Evolutionary conservation across 1,140 invertebrate genomes (phyloP), one percentile per base, ranked within the genome.

Genomic region (Drosophila lacertosa): DNA sequence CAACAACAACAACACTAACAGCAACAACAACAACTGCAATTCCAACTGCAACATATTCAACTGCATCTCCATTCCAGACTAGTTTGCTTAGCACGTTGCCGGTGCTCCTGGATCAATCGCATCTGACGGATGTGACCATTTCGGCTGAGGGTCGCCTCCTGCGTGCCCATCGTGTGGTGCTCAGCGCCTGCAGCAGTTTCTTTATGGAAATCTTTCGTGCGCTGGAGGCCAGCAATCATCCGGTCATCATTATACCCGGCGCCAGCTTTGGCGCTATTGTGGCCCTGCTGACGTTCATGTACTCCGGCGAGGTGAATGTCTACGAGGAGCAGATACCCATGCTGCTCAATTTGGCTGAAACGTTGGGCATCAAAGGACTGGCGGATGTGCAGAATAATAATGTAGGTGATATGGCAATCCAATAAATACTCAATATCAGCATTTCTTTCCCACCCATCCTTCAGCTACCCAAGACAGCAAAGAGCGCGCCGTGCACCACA

Each of bases 111-210:
- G 95, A 95, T 70, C 95, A 95, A 59, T 97, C 97, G 80, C 94
- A 96, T 86, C 93, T 98, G 82, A 97, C 97, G 32, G 97, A 98
- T 92, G 96, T 98, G 11, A 98, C 97, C 11, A 92, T 98, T 24
- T 96, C 95, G 67, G 97, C 97, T 24, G 96, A 96, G 72, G 96
- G 96, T 9, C 94, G 94, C 54, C 93, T 94, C 22, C 92, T 98
- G 50, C 95, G 95, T 78, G 97, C 97, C 15, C 97, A 98, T 90
- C 94, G 95, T 83, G 94, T 98, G 33, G 95, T 98, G 47, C 92
- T 98, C 32, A 97, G 97, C 13, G 96, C 97, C 54, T 98, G 97
- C 92, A 98, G 97, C 92, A 95, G 96, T 71, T 98, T 98, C 92
- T 98, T 98, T 91, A 95, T 97, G 91, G 95, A 97, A 79, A 92